phyloP scores from a whole-genome alignment of 2,888 invertebrate species.

The Celastrina argiolus region DNA sequence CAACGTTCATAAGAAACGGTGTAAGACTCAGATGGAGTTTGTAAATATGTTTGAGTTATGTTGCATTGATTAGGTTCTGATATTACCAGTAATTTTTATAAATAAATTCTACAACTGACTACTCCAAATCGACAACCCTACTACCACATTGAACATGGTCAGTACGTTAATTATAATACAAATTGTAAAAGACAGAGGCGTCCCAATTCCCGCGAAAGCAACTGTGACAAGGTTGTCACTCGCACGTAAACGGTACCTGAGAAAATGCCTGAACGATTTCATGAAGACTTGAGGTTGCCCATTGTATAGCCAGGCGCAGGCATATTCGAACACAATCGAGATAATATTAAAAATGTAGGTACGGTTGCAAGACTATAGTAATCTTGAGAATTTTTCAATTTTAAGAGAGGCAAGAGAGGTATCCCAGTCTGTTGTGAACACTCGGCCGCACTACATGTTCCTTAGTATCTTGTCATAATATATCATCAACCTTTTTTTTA shows the following conservation, averaged over 20 bases:
- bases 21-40: too few species aligned
- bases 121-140: not conserved
- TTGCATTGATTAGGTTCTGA: too few species aligned
- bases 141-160: conserved; percentile 7
- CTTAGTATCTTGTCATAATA: too few species aligned
- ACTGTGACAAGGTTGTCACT: conserved; percentile 68
- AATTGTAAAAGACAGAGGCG: conserved; percentile 28
- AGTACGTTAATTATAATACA: conserved; percentile 16
- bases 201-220: conserved; percentile 63
- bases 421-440: too few species aligned
- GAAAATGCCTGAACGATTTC: conserved; percentile 60
- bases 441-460: too few species aligned
- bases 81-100: too few species aligned
- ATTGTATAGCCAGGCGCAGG: conserved; percentile 1
- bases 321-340: not conserved
- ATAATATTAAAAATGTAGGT: not conserved
- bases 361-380: not conserved
- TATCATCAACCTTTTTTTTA: too few species aligned
- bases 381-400: too few species aligned
- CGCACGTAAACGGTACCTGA: conserved; percentile 51
- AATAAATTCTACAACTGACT: not conserved
- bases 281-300: conserved; percentile 36
- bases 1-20: too few species aligned
- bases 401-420: too few species aligned
- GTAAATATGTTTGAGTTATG: too few species aligned